phyloP scores from a whole-genome alignment of 35 echinoderm and acorn worm genomes.

The Stichopus chloronotus region DNA sequence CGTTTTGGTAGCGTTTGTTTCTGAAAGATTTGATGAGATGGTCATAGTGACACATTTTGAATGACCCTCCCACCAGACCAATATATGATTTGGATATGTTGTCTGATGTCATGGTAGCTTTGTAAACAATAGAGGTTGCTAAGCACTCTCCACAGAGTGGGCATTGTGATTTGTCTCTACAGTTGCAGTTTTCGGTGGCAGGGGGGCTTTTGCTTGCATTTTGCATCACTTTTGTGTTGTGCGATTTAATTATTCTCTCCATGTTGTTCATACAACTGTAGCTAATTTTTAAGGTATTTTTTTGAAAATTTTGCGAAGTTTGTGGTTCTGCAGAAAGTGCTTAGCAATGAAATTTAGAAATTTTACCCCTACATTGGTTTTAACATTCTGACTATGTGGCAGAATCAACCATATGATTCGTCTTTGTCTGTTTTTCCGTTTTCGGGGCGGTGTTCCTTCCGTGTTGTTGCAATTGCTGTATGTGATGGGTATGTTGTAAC shows the following conservation, averaged over 20 bases:
- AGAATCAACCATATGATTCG: background rate
- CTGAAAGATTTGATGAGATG: too few species aligned
- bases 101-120: too few species aligned
- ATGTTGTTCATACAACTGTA: slow-evolving; percentile 25
- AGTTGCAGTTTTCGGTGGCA: too few species aligned
- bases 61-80: too few species aligned
- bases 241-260: background rate
- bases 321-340: background rate
- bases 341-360: slow-evolving; percentile 15
- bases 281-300: slow-evolving; percentile 9
- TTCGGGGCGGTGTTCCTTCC: background rate
- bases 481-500: background rate
- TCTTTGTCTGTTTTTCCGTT: background rate
- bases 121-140: too few species aligned
- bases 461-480: background rate
- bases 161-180: too few species aligned
- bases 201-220: too few species aligned
- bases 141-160: too few species aligned
- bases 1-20: too few species aligned
- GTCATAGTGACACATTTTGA: too few species aligned
- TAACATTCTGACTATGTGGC: slow-evolving; percentile 1
- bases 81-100: too few species aligned
- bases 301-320: slow-evolving; percentile 17
- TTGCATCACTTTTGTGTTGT: too few species aligned
- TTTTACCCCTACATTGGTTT: background rate